Base-by-base conservation (phyloP, 2,113 vertebrate genomes). In the Lanius ludovicianus region DNA sequence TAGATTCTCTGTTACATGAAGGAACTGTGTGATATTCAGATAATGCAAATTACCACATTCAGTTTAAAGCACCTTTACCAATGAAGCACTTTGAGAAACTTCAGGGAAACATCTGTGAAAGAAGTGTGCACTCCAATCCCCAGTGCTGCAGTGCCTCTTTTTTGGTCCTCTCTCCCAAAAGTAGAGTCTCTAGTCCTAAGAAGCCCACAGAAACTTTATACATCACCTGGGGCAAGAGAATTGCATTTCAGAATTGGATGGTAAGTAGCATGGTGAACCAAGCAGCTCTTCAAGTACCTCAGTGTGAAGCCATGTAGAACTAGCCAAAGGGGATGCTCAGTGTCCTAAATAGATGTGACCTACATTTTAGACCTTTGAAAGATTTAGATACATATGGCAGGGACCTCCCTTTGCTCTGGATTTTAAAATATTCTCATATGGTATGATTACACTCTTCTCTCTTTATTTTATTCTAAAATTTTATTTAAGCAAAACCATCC, bases 281-380 rank as follows among this genome's bases (percentile, higher is more conserved):
- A 64, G 25, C 74, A 95, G 69, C 33, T 85, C 87, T 82, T 94
- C 39, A 88, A 67, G 75, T 50, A 80, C 46, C 64, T 92, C n/a
- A 1, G 69, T 82, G 91, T 93, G 93, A 84, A 89, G 70, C 74
- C 87, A n/a, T 57, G 53, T 87, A 75, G 77, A 95, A 91, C 65
- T 95, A 89, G 84, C 94, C 91, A 89, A 89, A 96, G 91, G 91
- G 89, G 74, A 93, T 94, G 74, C 70, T 84, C 41, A 31, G 69
- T 89, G 94, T 93, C 95, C 95, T 96, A 95, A 97, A 97, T 96
- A 94, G 91, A 84, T 46, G 57, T 91, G 96, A 94, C 95, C 95
- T 95, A 96, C 84, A 95, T 97, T 96, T 94, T 78, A 95, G 91
- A 94, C 49, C 91, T 95, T 75, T 79, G 25, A 74, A 95, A 95